Evolutionary conservation across 2,113 vertebrate genomes (phyloP).

Genomic region (Pithys albifrons): DNA sequence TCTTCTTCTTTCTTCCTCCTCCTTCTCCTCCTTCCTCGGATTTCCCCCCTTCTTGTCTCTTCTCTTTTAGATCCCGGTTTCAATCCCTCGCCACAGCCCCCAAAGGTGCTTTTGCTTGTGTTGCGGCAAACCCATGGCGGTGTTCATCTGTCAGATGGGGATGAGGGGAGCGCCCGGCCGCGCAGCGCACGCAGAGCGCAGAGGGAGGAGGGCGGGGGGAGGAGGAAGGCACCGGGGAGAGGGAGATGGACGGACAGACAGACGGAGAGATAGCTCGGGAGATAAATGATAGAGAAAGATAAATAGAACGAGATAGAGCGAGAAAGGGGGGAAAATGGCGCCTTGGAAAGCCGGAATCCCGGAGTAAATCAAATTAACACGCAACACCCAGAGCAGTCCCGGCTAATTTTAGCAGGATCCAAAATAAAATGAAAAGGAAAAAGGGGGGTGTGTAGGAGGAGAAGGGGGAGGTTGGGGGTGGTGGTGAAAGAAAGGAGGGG

Average conservation of each 20-base stretch:
- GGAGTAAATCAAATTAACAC: conserved; percentile 69
- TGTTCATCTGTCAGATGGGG: conserved; percentile 74
- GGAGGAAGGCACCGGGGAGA: conserved; percentile 43
- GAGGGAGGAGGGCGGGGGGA: conserved; percentile 32
- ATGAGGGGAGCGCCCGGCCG: conserved; percentile 58
- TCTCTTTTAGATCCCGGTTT: conserved; percentile 65
- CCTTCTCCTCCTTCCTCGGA: background rate
- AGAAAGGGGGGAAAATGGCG: conserved; percentile 71
- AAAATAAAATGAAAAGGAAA: background rate
- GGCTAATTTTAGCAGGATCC: conserved; percentile 65
- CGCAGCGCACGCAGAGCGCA: conserved; percentile 47
- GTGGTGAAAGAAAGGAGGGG: background rate
- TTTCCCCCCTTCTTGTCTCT: conserved; percentile 26
- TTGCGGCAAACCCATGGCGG: conserved; percentile 74
- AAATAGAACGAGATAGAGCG: conserved; percentile 30
- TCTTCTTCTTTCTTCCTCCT: background rate
- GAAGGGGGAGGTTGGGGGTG: background rate
- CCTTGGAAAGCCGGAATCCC: conserved; percentile 72
- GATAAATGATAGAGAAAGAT: conserved; percentile 50
- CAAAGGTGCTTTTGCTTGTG: conserved; percentile 68
- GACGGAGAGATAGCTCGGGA: conserved; percentile 43
- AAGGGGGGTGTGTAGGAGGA: background rate
- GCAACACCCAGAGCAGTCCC: conserved; percentile 46
- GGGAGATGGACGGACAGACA: conserved; percentile 16
- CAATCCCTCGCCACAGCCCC: conserved; percentile 62